These are phyloP conservation scores for Diachrysia chrysitis DNA, from an alignment of 2,888 invertebrate species.

Conservation along the genomic window DNA sequence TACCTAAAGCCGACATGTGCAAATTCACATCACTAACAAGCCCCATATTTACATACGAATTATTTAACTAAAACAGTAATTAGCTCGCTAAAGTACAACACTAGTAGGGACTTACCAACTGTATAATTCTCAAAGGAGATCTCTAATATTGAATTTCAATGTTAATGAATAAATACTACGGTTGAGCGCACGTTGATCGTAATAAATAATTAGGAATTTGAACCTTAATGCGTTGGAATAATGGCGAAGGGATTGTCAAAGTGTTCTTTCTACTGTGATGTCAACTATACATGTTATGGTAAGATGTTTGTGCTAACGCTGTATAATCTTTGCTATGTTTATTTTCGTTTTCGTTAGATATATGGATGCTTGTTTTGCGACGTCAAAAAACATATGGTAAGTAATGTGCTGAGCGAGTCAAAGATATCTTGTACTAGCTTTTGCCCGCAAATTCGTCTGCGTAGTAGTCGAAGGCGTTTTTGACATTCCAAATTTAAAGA, in stretches of 20 bases:
- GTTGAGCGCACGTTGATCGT: slow-evolving; percentile 6
- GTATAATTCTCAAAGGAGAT: slow-evolving; percentile 52
- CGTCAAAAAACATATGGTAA: too few relatives aligned
- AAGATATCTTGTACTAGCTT: too few relatives aligned
- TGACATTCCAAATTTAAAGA: too few relatives aligned
- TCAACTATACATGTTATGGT: not conserved
- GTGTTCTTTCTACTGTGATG: not conserved
- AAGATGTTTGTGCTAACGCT: not conserved
- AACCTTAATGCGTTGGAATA: not conserved
- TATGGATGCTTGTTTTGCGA: not conserved
- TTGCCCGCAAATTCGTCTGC: too few relatives aligned
- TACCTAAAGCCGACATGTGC: not conserved
- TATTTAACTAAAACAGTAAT: slow-evolving; percentile 46
- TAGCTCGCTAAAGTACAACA: slow-evolving; percentile 38
- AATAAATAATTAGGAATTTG: not conserved
- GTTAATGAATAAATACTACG: slow-evolving; percentile 42
- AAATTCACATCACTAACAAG: not conserved
- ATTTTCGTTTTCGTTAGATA: not conserved
- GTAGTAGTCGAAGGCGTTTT: too few relatives aligned
- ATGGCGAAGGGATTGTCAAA: not conserved
- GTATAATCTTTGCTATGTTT: not conserved
- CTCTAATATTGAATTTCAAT: slow-evolving; percentile 46
- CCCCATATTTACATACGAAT: slow-evolving; percentile 34
- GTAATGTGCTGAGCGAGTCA: too few relatives aligned
- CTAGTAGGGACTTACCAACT: slow-evolving; percentile 22